Evolutionary conservation across 2,113 vertebrate genomes (phyloP).

Genomic region (Datnioides undecimradiatus): DNA sequence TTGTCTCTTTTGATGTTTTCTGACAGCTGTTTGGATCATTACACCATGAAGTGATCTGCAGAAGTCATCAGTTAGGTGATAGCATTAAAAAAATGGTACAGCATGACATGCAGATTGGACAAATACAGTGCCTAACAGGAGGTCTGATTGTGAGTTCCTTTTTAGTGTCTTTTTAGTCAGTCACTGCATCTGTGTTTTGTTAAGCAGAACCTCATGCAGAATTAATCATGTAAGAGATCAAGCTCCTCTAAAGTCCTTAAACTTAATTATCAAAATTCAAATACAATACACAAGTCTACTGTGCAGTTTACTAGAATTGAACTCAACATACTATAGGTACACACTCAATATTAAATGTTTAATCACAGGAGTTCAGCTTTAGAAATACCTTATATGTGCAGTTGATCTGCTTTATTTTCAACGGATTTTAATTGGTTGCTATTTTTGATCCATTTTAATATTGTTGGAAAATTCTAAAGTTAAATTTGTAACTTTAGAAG

Average conservation of each 20-base stretch:
- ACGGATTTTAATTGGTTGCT: no score
- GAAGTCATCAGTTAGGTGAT: constrained; percentile 37
- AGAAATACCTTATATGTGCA: not conserved
- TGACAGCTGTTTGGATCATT: constrained; percentile 29
- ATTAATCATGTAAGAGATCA: not conserved
- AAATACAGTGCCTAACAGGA: not conserved
- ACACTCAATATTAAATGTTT: not conserved
- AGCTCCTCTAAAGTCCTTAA: not conserved
- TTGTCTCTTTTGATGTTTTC: constrained; percentile 26
- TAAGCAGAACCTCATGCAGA: constrained; percentile 1
- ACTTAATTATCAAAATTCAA: not conserved
- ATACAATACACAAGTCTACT: not conserved
- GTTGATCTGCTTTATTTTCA: not conserved
- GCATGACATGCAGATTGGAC: constrained; percentile 2
- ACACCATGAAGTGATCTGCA: constrained; percentile 43
- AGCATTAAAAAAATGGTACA: not conserved
- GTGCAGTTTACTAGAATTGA: not conserved
- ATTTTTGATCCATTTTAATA: not conserved
- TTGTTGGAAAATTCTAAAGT: no score
- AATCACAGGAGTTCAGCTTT: not conserved
- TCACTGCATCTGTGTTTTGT: not conserved
- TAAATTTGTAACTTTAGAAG: constrained; percentile 1
- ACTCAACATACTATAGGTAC: not conserved
- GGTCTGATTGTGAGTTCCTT: not conserved
- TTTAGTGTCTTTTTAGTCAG: not conserved